phyloP scores from a whole-genome alignment of 92 coral and sea anemone species.

The Nematostella vectensis region DNA sequence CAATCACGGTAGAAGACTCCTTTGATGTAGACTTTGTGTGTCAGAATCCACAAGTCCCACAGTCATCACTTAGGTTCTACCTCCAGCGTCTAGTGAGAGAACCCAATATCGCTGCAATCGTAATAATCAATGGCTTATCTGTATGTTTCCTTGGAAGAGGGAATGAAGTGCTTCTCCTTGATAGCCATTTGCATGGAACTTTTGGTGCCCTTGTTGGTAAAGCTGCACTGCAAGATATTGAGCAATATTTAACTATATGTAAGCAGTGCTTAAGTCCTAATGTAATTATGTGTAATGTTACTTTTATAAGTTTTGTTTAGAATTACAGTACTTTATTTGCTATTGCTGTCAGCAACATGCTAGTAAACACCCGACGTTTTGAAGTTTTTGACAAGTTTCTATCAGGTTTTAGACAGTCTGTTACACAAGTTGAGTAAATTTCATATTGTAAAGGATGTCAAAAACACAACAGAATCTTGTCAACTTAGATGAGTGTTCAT shows the following conservation, averaged over 20 bases:
- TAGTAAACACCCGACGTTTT: too few species aligned
- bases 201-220: slow-evolving; percentile 9
- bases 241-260: slow-evolving; percentile 7
- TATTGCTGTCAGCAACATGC: too few species aligned
- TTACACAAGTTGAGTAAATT: too few species aligned
- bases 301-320: slow-evolving; percentile 19
- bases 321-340: not conserved
- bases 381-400: too few species aligned
- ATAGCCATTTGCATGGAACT: slow-evolving; percentile 13
- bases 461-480: too few species aligned
- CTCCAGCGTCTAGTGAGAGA: slow-evolving; percentile 12
- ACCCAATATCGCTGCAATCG: slow-evolving; percentile 5
- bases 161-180: slow-evolving; percentile 1
- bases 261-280: slow-evolving; percentile 15
- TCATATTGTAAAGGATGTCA: too few species aligned
- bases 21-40: slow-evolving; percentile 8
- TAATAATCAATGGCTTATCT: slow-evolving; percentile 16
- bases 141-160: slow-evolving; percentile 5
- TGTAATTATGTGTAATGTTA: slow-evolving; percentile 21
- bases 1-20: slow-evolving; percentile 5
- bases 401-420: too few species aligned
- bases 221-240: slow-evolving; percentile 3
- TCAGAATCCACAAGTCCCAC: slow-evolving; percentile 13
- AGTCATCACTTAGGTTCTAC: slow-evolving; percentile 6
- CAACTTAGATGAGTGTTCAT: too few species aligned